These are phyloP conservation scores for Lamprologus speciosus DNA, from an alignment of 2,113 vertebrate genomes.

Conservation along the genomic window DNA sequence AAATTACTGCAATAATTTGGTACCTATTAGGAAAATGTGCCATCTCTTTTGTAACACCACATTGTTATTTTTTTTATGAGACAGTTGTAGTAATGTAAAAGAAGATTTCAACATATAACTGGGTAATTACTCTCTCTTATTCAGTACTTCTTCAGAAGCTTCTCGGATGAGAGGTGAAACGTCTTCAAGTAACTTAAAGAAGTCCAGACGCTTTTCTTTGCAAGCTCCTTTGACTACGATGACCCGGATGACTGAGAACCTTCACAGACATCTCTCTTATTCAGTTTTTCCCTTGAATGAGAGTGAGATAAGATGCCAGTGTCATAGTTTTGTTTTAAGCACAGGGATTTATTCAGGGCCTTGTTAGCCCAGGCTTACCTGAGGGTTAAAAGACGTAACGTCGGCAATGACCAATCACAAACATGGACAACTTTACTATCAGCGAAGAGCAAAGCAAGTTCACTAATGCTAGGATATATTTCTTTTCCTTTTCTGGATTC, in stretches of 20 bases:
- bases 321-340: not conserved
- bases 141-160: no score
- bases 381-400: not conserved
- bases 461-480: rapidly evolving
- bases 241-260: no score
- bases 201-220: no score
- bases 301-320: not conserved
- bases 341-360: not conserved
- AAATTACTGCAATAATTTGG: not conserved
- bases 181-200: no score
- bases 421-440: not conserved
- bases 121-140: not conserved
- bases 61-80: not conserved
- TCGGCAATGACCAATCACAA: not conserved
- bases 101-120: not conserved
- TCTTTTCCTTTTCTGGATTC: not conserved
- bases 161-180: no score
- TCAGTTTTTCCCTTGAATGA: not conserved
- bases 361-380: not conserved
- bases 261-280: not conserved
- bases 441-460: not conserved
- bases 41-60: not conserved
- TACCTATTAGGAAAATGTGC: not conserved
- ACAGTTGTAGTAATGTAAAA: not conserved
- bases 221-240: no score